Percentiles rank a stretch among this genome's conserved stretches.
These are phyloP conservation scores for Lutraria rhynchaena DNA, from an alignment of 1,140 invertebrate genomes.

Conservation along the genomic window DNA sequence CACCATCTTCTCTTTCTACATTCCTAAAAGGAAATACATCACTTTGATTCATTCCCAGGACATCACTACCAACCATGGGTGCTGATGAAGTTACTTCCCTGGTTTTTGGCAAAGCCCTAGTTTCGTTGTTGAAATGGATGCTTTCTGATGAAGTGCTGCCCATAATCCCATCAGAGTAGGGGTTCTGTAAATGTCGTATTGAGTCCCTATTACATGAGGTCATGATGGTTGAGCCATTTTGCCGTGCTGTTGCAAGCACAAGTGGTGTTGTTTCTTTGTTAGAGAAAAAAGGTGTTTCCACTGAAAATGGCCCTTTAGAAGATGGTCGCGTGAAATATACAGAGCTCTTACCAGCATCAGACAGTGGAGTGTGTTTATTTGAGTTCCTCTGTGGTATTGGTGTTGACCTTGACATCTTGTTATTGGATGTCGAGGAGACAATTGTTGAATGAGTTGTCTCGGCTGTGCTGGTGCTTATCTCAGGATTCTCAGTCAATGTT, in stretches of 20 bases:
- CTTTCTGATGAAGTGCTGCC: slow-evolving; percentile 18
- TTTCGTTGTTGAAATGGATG: background rate
- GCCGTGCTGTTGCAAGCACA: slow-evolving; percentile 50
- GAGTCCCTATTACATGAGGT: slow-evolving; percentile 56
- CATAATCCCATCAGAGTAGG: slow-evolving; percentile 6
- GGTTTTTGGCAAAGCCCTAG: too few relatives aligned
- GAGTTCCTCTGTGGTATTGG: background rate
- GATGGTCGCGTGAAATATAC: background rate
- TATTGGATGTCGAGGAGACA: too few relatives aligned
- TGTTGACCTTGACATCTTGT: too few relatives aligned
- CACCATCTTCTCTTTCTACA: too few relatives aligned
- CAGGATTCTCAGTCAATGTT: too few relatives aligned
- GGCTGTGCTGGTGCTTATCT: too few relatives aligned
- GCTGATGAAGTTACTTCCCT: too few relatives aligned
- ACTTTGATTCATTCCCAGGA: background rate
- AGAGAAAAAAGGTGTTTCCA: slow-evolving; percentile 33
- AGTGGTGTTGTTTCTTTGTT: slow-evolving; percentile 40
- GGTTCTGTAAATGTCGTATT: slow-evolving; percentile 37
- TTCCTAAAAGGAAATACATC: too few relatives aligned
- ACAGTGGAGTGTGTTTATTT: background rate
- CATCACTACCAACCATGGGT: background rate
- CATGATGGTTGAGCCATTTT: slow-evolving; percentile 33
- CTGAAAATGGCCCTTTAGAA: slow-evolving; percentile 9
- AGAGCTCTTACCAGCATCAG: background rate
- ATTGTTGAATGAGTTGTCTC: too few relatives aligned